Evolutionary conservation across 64 coral and sea anemone genomes (phyloP).

Genomic region (Pocillopora damicornis): DNA sequence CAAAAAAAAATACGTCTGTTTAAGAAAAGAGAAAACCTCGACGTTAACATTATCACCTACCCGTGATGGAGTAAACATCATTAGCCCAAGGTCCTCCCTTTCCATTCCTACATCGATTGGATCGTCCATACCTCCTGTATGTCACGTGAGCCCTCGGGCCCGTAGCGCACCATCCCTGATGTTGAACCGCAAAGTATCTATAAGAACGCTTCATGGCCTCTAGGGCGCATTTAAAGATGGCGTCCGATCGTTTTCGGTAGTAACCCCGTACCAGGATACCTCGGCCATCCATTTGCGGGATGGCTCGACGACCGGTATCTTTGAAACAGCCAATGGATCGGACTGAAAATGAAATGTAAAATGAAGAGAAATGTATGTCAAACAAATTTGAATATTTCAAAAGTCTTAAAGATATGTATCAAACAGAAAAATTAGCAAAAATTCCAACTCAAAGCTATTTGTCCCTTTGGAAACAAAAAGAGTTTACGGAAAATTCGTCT

Average conservation of each 20-base stretch:
- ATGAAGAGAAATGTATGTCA: too few relatives aligned
- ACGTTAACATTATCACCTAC: neutral
- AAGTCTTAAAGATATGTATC: too few relatives aligned
- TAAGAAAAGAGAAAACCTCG: neutral
- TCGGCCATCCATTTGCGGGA: slow-evolving; percentile 36
- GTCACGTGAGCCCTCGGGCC: slow-evolving; percentile 12
- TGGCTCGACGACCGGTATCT: slow-evolving; percentile 28
- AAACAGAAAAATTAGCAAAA: too few relatives aligned
- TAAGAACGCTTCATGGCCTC: slow-evolving; percentile 6
- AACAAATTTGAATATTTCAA: neutral
- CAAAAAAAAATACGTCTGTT: neutral
- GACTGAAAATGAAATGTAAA: neutral
- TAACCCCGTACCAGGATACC: neutral
- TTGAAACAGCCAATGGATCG: slow-evolving; percentile 46
- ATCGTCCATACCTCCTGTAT: slow-evolving; percentile 49
- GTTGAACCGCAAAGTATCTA: slow-evolving; percentile 49
- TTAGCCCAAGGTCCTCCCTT: slow-evolving; percentile 59
- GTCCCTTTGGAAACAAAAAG: too few relatives aligned
- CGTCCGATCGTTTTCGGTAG: slow-evolving; percentile 2
- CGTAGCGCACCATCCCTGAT: slow-evolving; percentile 44
- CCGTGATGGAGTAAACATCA: slow-evolving; percentile 28
- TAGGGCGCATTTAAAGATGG: slow-evolving; percentile 49
- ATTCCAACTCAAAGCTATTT: too few relatives aligned
- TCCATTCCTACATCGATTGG: slow-evolving; percentile 27
- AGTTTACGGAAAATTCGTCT: too few relatives aligned